Evolutionary conservation across 2,888 invertebrate genomes (phyloP), one percentile per base, ranked within the genome.

Genomic region (Agriotes lineatus): DNA sequence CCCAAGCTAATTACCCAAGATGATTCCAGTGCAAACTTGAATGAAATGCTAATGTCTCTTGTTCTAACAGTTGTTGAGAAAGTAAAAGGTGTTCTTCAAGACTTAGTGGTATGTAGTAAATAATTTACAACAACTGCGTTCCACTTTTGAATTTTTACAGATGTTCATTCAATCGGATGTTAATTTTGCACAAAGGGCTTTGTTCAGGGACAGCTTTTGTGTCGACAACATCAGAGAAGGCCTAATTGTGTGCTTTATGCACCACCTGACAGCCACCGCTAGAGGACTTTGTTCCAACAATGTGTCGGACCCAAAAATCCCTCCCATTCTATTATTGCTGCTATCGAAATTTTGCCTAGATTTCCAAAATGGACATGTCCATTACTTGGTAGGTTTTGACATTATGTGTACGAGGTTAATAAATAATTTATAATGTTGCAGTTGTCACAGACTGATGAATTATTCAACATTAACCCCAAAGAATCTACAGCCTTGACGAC

Each of bases 321-420:
- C 92, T 22, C 93, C 93, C 60, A 94, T 96, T 69, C 86, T 97
- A 60, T 86, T 97, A 18, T 87, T 98, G 9, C 89, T 98, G 48
- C 85, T 98, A 39, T 96, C 97, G 1, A 94, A 96, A 85, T 89
- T 96, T 77, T 97, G 96, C 81, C 86, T 96, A 20, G 96, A 98
- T 82, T 92, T 97, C 85, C 95, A 96, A 80, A 93, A 93, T 74
- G 93, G 89, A 72, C 95, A 95, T 61, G 93, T 96, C 0, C 91
- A 91, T 71, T 93, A 94, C 78, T 85, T 98, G 82, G 93, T 95
- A 83, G 86, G 73, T 74, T 39, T n/a, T n/a, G n/a, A n/a, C n/a
- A n/a, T n/a, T n/a, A n/a, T n/a, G n/a, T n/a, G n/a, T n/a, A n/a
- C n/a, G n/a, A n/a, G n/a, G n/a, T n/a, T n/a, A n/a, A n/a, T n/a